Conservation (phyloP, 2,113 vertebrate species). For the Eubucco bourcierii region DNA sequence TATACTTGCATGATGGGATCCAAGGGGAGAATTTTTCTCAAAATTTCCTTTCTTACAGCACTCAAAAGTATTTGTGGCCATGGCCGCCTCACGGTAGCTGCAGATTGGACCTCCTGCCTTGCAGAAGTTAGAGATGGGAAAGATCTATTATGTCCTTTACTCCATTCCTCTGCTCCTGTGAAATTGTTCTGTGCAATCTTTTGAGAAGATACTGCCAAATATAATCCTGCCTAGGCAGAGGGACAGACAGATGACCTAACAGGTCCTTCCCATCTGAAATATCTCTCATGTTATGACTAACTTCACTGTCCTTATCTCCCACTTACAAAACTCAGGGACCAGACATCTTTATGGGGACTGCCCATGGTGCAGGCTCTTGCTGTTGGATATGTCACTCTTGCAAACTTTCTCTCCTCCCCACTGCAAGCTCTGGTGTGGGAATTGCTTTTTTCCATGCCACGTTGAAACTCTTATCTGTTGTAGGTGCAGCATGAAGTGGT, state of each 20-base stretch:
- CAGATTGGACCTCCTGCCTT: constrained; percentile 42
- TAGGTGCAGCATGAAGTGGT: background rate
- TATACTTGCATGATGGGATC: background rate
- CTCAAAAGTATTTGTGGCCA: background rate
- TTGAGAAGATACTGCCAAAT: constrained; percentile 29
- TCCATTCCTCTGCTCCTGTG: constrained; percentile 53
- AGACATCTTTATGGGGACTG: constrained; percentile 6
- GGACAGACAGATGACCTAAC: constrained; percentile 49
- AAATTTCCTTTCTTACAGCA: background rate
- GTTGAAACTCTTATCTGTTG: background rate
- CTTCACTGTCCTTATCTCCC: constrained; percentile 59
- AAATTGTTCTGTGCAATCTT: constrained; percentile 65
- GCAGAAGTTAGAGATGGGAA: constrained; percentile 54
- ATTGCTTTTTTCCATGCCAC: background rate
- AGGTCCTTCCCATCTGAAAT: constrained; percentile 68
- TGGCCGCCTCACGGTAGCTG: background rate
- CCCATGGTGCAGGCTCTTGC: background rate
- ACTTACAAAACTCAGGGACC: constrained; percentile 8
- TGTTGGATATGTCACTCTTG: background rate
- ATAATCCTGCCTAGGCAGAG: constrained; percentile 57
- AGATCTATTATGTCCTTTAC: constrained; percentile 69
- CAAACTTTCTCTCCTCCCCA: background rate
- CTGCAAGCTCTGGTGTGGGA: background rate
- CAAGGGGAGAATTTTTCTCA: background rate
- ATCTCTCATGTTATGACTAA: constrained; percentile 50